Evolutionary conservation across 2,888 invertebrate species (phyloP), one percentile per base, ranked within the genome.

Genomic region (Acleris holmiana): DNA sequence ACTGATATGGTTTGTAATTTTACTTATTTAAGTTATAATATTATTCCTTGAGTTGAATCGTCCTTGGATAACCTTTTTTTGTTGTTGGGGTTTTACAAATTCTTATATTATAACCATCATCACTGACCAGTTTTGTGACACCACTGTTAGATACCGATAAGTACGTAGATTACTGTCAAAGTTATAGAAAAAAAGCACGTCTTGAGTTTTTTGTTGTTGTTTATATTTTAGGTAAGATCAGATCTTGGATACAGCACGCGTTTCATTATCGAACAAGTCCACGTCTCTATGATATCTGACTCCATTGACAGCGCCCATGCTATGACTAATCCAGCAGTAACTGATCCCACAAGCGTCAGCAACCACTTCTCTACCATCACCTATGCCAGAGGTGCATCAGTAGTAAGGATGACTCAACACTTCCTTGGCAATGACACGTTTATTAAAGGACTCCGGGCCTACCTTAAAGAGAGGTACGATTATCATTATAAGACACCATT

Each of bases 201-300:
- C 29, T 8, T 29, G 29, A 29, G 8, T 8, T 29, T 29, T 29
- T 2, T 29, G 0, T 8, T 29, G 2, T 2, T 21, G 2, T 2
- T 21, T 21, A 62, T 55, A 66, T 61, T 40, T 35, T 50, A 91
- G 91, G 88, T 89, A 19, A 80, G 72, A 4, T 81, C 84, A 23
- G 84, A 87, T 0, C 70, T 91, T 15, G 90, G 89, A 8, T 91
- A 70, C 47, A 74, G 74, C 3, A 86, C 77, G 6, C 84, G 91
- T 75, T 97, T 96, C 75, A 94, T 96, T 1, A 91, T 95, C 0
- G 95, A 95, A 60, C 95, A 96, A 75, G 72, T 96, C 0, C 96
- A 96, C 41, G 76, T 82, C 0, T 95, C 95, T 0, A 91, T 96
- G 80, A 80, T 83, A 1, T 84, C 86, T 21, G 96, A 96, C 74